Conservation (phyloP, 2,113 vertebrate species). For the Chloropsis hardwickii region DNA sequence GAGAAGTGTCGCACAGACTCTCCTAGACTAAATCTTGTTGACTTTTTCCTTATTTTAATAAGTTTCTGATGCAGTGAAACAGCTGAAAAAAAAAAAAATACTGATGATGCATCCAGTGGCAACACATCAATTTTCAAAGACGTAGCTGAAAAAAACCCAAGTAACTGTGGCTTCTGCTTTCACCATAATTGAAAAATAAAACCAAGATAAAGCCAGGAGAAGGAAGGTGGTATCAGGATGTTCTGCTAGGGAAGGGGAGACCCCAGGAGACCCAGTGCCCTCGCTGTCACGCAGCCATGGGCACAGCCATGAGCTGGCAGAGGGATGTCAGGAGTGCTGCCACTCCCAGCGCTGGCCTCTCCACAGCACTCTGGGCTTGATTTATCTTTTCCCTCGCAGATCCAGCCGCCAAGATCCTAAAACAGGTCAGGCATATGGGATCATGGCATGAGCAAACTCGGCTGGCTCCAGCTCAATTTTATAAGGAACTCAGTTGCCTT, state of each 20-base stretch:
- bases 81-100: background rate
- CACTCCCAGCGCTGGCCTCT: background rate
- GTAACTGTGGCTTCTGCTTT: background rate
- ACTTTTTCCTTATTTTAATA: background rate
- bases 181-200: background rate
- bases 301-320: background rate
- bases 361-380: background rate
- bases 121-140: background rate
- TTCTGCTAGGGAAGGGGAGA: background rate
- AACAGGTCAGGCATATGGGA: conserved; percentile 44
- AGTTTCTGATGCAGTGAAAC: background rate
- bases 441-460: background rate
- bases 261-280: background rate
- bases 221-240: background rate
- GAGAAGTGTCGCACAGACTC: background rate
- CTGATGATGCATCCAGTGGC: background rate
- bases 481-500: background rate
- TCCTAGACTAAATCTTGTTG: background rate
- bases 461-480: background rate
- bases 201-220: background rate
- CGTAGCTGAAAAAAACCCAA: background rate
- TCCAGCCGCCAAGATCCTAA: background rate
- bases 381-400: background rate
- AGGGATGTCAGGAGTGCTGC: background rate
- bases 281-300: fast-evolving